phyloP scores from a whole-genome alignment of 2,888 invertebrate species.

The Pediacus dermestoides region DNA sequence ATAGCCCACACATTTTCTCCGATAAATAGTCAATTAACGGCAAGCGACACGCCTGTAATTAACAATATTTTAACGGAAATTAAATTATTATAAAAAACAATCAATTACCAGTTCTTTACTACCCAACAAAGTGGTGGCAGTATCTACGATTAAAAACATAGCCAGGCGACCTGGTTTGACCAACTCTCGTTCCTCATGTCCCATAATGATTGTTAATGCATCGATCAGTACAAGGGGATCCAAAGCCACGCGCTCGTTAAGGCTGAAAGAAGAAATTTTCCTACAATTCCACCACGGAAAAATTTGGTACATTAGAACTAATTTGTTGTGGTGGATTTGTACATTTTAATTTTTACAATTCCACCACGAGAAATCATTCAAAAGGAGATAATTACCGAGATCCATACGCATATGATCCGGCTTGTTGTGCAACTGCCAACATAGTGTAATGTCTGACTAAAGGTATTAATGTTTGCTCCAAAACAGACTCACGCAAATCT shows the following conservation, averaged over 20 bases:
- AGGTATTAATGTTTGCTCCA: conserved; percentile 82
- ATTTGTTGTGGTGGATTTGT: no score
- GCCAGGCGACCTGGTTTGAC: conserved; percentile 91
- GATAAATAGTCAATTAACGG: conserved; percentile 93
- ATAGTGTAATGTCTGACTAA: conserved; percentile 91
- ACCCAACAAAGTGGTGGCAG: conserved; percentile 82
- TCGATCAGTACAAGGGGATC: conserved; percentile 88
- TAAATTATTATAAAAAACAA: no score
- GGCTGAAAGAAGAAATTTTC: conserved; percentile 27
- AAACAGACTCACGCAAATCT: conserved; percentile 79
- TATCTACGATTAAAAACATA: conserved; percentile 83
- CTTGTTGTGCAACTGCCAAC: conserved; percentile 92
- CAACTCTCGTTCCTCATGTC: conserved; percentile 94
- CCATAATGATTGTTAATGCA: conserved; percentile 91
- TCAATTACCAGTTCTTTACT: conserved; percentile 69
- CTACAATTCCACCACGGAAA: no score
- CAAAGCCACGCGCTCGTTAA: conserved; percentile 67
- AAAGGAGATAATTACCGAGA: no score
- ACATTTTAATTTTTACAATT: no score
- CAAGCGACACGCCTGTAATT: conserved; percentile 67
- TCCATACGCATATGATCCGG: conserved; percentile 72
- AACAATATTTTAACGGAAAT: conserved; percentile 17
- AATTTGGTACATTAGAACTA: no score
- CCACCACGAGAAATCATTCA: no score
- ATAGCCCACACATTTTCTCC: conserved; percentile 89